Percentiles rank a stretch among this genome's conserved stretches.
Evolutionary conservation across 2,888 invertebrate genomes (phyloP).

Genomic region (Caenorhabditis parvicauda): DNA sequence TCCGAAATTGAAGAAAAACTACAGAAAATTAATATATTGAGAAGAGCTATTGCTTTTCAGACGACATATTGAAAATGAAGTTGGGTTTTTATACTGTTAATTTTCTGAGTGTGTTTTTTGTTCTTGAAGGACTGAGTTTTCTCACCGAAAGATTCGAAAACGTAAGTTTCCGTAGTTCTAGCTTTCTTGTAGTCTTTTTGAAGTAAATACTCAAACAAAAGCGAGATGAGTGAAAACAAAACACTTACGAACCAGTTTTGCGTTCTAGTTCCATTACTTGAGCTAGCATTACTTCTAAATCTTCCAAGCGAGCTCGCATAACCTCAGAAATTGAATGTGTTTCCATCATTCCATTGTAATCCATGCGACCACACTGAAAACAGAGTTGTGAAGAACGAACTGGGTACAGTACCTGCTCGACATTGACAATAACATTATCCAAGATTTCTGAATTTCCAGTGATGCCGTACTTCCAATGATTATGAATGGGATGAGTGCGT

Average conservation of each 20-base stretch:
- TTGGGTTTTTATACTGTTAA: too few species aligned
- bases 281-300: slow-evolving; percentile 53
- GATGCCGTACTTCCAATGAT: slow-evolving; percentile 51
- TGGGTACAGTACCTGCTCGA: slow-evolving; percentile 56
- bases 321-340: slow-evolving; percentile 46
- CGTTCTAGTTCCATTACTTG: slow-evolving; percentile 50
- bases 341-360: slow-evolving; percentile 54
- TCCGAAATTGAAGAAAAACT: too few species aligned
- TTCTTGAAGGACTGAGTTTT: too few species aligned
- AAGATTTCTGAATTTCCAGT: slow-evolving; percentile 39
- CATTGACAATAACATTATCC: slow-evolving; percentile 53
- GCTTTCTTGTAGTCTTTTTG: neutral
- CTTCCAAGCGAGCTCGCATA: slow-evolving; percentile 49
- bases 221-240: neutral
- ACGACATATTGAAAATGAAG: too few species aligned
- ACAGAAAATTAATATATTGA: too few species aligned
- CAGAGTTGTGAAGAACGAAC: too few species aligned
- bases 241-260: slow-evolving; percentile 35
- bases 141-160: too few species aligned
- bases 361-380: slow-evolving; percentile 47
- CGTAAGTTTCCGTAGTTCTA: too few species aligned
- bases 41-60: too few species aligned
- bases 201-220: neutral
- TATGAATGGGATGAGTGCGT: slow-evolving; percentile 52
- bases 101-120: too few species aligned